Evolutionary conservation across 2,113 vertebrate species (phyloP).

Genomic region (Plectropomus leopardus): DNA sequence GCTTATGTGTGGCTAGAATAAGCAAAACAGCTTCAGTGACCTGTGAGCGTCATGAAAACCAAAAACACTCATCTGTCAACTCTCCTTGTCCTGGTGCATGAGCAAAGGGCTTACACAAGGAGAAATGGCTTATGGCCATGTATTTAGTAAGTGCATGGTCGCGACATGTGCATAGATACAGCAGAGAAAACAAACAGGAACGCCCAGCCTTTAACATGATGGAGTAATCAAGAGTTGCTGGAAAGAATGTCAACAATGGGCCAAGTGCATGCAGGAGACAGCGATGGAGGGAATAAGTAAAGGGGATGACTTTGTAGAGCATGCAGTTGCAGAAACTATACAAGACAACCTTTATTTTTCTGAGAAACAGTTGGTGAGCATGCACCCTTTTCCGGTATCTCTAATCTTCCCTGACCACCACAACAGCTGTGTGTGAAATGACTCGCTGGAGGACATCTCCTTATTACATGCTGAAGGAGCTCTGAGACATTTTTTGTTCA

Average conservation of each 20-base stretch:
- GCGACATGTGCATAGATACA: conserved; percentile 78
- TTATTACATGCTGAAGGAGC: conserved; percentile 17
- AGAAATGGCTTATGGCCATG: conserved; percentile 53
- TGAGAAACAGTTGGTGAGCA: neutral
- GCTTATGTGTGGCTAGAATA: neutral
- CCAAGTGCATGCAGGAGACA: conserved; percentile 63
- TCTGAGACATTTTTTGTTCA: neutral
- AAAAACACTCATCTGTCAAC: conserved; percentile 30
- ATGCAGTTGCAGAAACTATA: neutral
- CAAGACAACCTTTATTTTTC: neutral
- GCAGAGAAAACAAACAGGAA: conserved; percentile 82
- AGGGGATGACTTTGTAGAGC: conserved; percentile 8
- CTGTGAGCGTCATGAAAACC: neutral
- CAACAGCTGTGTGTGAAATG: conserved; percentile 24
- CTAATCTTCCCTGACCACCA: conserved; percentile 6
- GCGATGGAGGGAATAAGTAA: conserved; percentile 17
- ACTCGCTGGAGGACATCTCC: conserved; percentile 13
- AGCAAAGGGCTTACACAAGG: conserved; percentile 43
- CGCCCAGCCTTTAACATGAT: conserved; percentile 73
- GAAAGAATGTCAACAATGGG: conserved; percentile 80
- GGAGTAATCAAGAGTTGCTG: conserved; percentile 76
- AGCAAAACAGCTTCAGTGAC: conserved; percentile 2
- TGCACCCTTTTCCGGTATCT: neutral
- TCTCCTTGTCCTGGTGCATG: conserved; percentile 1
- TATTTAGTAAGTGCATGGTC: conserved; percentile 60